Evolutionary conservation across 2,797 vertebrate genomes (phyloP).

Genomic region (Novumbra hubbsi): DNA sequence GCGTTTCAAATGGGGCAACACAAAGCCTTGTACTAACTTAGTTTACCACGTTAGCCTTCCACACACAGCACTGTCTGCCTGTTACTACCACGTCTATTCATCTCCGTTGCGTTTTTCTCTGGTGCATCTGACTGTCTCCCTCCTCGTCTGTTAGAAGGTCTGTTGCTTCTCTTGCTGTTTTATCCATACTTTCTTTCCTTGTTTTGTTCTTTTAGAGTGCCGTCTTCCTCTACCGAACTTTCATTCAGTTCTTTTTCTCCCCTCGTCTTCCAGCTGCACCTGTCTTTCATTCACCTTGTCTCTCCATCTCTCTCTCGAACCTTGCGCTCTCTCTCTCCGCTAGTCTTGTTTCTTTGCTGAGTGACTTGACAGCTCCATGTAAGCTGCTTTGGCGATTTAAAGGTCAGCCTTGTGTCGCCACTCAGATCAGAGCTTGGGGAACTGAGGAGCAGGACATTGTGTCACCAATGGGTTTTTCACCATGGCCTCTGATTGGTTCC

Average conservation of each 20-base stretch:
- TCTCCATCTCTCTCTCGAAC: not conserved
- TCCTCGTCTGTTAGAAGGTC: not conserved
- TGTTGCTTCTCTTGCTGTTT: not conserved
- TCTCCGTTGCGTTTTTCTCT: not conserved
- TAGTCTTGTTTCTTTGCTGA: slow-evolving; percentile 1
- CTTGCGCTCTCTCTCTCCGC: not conserved
- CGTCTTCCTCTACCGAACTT: not conserved
- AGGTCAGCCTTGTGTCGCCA: slow-evolving; percentile 15
- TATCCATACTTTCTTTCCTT: not conserved
- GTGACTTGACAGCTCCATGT: slow-evolving; percentile 8
- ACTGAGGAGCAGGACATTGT: not conserved
- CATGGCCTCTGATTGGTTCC: slow-evolving; percentile 5
- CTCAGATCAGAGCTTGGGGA: not conserved
- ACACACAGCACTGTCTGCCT: not conserved
- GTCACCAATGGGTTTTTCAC: not conserved
- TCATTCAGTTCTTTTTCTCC: not conserved
- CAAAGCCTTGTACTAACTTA: slow-evolving; percentile 34
- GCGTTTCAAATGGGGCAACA: slow-evolving; percentile 30
- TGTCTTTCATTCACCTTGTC: not conserved
- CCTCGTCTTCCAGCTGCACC: not conserved
- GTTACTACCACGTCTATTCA: not conserved
- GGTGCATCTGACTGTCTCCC: not conserved
- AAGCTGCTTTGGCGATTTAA: slow-evolving; percentile 14
- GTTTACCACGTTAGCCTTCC: not conserved
- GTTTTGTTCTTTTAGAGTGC: not conserved